Conservation (phyloP, 1,140 invertebrate species). For the Parapsyche elsis region DNA sequence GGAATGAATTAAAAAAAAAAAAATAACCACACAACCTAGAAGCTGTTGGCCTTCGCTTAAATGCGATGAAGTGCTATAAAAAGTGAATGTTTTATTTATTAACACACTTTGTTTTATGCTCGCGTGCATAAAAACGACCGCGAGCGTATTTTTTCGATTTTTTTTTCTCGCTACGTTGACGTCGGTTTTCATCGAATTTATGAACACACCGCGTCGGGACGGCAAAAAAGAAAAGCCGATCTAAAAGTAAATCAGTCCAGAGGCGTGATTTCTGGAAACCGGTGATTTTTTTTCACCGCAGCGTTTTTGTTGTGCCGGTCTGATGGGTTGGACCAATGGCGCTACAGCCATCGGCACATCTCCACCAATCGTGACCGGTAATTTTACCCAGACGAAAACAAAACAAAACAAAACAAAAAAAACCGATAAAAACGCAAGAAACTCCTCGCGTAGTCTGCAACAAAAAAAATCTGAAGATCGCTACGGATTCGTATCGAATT, state of each 20-base stretch:
- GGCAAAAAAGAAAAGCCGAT: background rate
- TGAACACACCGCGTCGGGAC: conserved; percentile 5
- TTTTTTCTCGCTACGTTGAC: background rate
- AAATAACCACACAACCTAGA: background rate
- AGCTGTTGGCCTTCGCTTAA: conserved; percentile 33
- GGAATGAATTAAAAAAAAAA: conserved; percentile 6
- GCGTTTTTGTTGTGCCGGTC: background rate
- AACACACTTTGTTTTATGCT: conserved; percentile 40
- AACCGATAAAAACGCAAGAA: background rate
- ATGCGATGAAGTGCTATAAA: conserved; percentile 34
- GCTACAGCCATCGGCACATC: conserved; percentile 12
- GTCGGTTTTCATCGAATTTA: conserved; percentile 29
- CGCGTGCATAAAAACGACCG: conserved; percentile 33
- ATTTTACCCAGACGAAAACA: background rate
- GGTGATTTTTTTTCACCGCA: background rate
- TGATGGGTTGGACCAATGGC: conserved; percentile 5
- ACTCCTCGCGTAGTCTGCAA: no score
- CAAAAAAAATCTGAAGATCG: background rate
- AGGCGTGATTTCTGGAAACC: conserved; percentile 41
- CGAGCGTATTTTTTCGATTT: background rate
- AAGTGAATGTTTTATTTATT: conserved; percentile 34
- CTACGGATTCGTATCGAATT: background rate
- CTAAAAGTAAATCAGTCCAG: conserved; percentile 16
- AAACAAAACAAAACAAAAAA: background rate
- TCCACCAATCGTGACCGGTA: conserved; percentile 19